Evolutionary conservation across 1,140 invertebrate genomes (phyloP).

Genomic region (Neocloeon triangulifer): DNA sequence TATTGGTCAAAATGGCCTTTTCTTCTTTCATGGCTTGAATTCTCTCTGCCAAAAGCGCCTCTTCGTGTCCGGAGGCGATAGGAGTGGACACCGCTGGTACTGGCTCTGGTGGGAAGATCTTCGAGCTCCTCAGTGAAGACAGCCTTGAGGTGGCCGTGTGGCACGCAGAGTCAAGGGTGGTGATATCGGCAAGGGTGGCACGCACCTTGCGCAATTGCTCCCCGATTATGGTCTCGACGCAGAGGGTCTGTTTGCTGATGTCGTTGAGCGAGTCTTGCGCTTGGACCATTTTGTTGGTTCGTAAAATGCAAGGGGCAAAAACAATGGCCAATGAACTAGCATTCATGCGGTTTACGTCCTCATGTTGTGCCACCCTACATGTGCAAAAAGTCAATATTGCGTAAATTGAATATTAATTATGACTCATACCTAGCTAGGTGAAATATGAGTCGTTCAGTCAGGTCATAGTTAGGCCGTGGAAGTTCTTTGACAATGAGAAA

Average conservation of each 20-base stretch:
- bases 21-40: conserved; percentile 56
- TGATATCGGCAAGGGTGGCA: conserved; percentile 65
- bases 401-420: neutral
- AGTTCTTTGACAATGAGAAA: conserved; percentile 74
- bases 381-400: conserved; percentile 4
- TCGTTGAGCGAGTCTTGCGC: conserved; percentile 75
- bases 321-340: conserved; percentile 78
- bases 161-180: conserved; percentile 59
- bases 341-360: conserved; percentile 81
- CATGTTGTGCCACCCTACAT: conserved; percentile 52
- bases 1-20: conserved; percentile 57
- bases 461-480: conserved; percentile 69
- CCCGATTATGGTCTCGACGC: conserved; percentile 69
- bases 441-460: conserved; percentile 81
- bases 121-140: conserved; percentile 45
- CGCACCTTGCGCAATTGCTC: conserved; percentile 53
- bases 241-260: conserved; percentile 54
- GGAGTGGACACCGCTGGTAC: too few relatives aligned
- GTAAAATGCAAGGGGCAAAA: conserved; percentile 81
- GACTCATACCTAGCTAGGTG: conserved; percentile 61
- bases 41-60: conserved; percentile 41
- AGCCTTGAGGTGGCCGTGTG: conserved; percentile 51
- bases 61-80: conserved; percentile 38
- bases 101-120: conserved; percentile 20
- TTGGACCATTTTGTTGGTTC: conserved; percentile 62